Evolutionary conservation across 2,888 invertebrate genomes (phyloP).

Genomic region (Drosophila stalkeri): DNA sequence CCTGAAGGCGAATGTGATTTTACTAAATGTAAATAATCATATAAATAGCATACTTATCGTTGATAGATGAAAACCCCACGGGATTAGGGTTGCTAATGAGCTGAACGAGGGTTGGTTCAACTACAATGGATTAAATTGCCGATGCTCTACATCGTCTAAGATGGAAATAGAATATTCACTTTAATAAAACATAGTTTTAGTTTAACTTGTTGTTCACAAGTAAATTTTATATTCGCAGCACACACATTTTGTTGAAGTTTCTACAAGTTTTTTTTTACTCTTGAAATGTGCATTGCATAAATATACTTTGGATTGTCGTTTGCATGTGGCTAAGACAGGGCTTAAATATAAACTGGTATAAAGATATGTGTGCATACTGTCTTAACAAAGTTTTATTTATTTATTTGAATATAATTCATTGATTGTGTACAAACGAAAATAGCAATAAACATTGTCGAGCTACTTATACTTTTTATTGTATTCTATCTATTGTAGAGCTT

Average conservation of each 20-base stretch:
- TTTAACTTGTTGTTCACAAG: not conserved
- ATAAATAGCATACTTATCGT: slow-evolving; percentile 58
- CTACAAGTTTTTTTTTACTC: not conserved
- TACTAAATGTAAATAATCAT: slow-evolving; percentile 65
- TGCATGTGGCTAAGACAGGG: not conserved
- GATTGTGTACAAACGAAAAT: not conserved
- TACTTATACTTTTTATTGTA: not conserved
- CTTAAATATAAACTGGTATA: too few species aligned
- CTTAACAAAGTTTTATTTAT: too few species aligned
- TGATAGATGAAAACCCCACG: slow-evolving; percentile 44
- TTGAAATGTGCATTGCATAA: slow-evolving; percentile 2
- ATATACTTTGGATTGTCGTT: not conserved
- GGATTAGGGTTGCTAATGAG: slow-evolving; percentile 48
- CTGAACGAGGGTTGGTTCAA: slow-evolving; percentile 23
- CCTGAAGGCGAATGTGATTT: slow-evolving; percentile 43
- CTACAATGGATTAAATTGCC: slow-evolving; percentile 17
- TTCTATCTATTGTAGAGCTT: too few species aligned
- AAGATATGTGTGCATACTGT: too few species aligned
- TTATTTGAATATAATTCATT: not conserved
- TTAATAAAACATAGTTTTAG: slow-evolving; percentile 6
- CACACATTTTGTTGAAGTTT: not conserved
- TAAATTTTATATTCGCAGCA: too few species aligned
- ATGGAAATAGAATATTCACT: not conserved
- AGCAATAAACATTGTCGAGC: not conserved
- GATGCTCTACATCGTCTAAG: slow-evolving; percentile 6